Evolutionary conservation across 2,797 vertebrate species (phyloP).

Genomic region (Pseudomugil gertrudae): DNA sequence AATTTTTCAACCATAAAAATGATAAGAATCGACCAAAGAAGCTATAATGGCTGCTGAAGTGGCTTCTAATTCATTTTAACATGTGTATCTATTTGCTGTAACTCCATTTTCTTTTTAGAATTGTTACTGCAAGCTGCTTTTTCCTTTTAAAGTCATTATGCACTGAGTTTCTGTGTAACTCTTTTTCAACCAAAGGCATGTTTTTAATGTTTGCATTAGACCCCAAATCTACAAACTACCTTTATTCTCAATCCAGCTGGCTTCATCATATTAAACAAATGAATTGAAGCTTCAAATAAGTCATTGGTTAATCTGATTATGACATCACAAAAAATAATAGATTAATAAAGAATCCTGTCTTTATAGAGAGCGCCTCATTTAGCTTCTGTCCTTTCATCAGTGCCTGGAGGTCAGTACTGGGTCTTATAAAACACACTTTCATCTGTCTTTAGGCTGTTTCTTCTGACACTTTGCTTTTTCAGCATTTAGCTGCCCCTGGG

Average conservation of each 20-base stretch:
- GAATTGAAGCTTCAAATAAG: conserved; percentile 1
- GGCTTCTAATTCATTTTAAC: background rate
- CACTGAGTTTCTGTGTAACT: background rate
- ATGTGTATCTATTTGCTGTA: background rate
- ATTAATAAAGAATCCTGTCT: conserved; percentile 39
- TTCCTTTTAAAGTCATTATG: background rate
- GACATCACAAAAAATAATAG: background rate
- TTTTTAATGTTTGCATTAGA: background rate
- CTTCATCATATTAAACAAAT: background rate
- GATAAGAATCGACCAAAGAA: background rate
- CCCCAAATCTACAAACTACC: background rate
- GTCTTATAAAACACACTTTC: conserved; percentile 59
- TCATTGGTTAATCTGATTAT: background rate
- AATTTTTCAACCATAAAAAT: background rate
- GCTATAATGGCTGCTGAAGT: background rate
- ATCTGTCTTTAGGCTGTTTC: conserved; percentile 62
- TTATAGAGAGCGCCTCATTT: conserved; percentile 44
- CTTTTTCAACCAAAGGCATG: background rate
- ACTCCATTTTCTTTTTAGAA: background rate
- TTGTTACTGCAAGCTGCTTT: background rate
- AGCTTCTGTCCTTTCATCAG: conserved; percentile 53
- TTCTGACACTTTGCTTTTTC: conserved; percentile 68
- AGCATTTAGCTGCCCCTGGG: conserved; percentile 65
- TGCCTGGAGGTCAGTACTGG: conserved; percentile 50
- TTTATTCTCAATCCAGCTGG: background rate